These are phyloP conservation scores for Chiloscyllium punctatum DNA, from an alignment of 2,797 vertebrate species.

Conservation along the genomic window DNA sequence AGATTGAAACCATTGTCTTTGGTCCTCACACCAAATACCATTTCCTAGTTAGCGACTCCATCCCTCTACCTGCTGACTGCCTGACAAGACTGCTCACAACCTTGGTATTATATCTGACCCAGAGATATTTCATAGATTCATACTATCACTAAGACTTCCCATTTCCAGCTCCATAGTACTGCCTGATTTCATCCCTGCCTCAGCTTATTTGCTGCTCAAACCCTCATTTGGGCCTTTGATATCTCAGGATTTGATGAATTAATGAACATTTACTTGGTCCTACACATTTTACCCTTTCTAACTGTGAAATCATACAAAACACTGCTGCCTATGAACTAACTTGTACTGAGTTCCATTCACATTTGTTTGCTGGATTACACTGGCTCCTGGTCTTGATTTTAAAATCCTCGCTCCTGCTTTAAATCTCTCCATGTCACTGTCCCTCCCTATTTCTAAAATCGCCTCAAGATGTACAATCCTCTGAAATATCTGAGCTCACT, in stretches of 20 bases:
- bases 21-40: background rate
- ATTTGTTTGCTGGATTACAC: background rate
- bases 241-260: background rate
- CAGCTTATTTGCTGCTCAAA: background rate
- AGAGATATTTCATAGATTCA: background rate
- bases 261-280: background rate
- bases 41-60: background rate
- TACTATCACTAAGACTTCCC: background rate
- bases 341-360: background rate
- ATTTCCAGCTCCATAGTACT: background rate
- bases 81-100: background rate
- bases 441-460: background rate
- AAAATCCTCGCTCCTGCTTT: background rate
- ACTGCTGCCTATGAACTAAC: background rate
- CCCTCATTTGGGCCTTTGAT: background rate
- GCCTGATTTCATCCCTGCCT: background rate
- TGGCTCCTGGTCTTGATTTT: background rate
- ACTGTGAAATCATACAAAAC: background rate
- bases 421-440: background rate
- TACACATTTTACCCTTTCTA: background rate
- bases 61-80: background rate
- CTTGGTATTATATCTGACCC: background rate
- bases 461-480: background rate
- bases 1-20: background rate
- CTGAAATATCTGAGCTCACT: background rate